Evolutionary conservation across 2,113 vertebrate genomes (phyloP), one percentile per base, ranked within the genome.

Genomic region (Ptychochromis oligacanthus): DNA sequence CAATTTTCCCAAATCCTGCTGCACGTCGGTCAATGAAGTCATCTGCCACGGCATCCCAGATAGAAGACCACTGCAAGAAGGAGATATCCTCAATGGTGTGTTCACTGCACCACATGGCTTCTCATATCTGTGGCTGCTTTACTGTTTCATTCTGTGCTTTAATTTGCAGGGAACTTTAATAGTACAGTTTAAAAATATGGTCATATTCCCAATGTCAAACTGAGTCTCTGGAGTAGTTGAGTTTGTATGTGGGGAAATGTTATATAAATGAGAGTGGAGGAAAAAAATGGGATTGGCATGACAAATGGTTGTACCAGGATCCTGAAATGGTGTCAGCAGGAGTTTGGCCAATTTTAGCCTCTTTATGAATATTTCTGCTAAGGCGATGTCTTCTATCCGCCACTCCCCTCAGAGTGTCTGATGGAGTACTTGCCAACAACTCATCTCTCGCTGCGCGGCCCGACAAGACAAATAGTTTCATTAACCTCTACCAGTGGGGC

Each of bases 41-140:
- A 99, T 99, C 92, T 99, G 98, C 94, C 98, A 99, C 77, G 98
- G 98, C 83, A 99, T 99, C 94, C 98, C 98, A 36, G 98, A 99
- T 90, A 95, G 97, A 87, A 95, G 98, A 87, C 95, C 92, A 1
- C 95, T 99, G 85, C 97, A 98, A 89, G 98, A 99, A 13, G 98
- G 97, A 31, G 98, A 99, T 83, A 99, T 99, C 82, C 97, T 99
- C 91, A 99, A 99, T 22, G 98, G 98, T 99, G 95, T 43, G 96
- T 40, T 82, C 22, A 31, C 9, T n/a, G 1, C 17, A 12, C 40
- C 6, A 15, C 15, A 28, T 12, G 4, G 0, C 75, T 31, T 12
- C 15, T 28, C 15, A 17, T 46, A 1, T 74, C 14, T 74, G 13
- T 67, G 26, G 20, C 65, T 28, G 15, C 26, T 59, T 65, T 18